Percentiles rank a stretch among this genome's conserved stretches.
Evolutionary conservation across 2,888 invertebrate species (phyloP).

Genomic region (Eilema caniola): DNA sequence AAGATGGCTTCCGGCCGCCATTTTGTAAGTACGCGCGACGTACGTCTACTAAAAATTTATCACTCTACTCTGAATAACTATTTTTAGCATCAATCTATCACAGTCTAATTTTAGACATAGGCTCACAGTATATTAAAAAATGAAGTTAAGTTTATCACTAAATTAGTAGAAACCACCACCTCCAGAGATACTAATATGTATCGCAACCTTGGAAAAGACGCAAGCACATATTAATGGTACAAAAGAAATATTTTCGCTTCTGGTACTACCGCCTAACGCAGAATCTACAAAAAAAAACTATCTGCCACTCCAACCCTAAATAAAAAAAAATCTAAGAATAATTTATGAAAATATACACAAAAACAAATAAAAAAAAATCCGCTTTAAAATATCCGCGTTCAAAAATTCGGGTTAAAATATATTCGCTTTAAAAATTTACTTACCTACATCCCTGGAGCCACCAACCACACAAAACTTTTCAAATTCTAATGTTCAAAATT

Average conservation of each 20-base stretch:
- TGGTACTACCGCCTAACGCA: not conserved
- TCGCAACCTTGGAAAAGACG: not conserved
- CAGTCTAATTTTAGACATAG: not conserved
- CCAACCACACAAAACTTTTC: not conserved
- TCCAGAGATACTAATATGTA: not conserved
- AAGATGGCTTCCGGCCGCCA: not conserved
- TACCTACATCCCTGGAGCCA: slow-evolving; percentile 1
- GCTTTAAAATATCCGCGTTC: not conserved
- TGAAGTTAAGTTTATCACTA: not conserved
- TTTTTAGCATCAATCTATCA: not conserved
- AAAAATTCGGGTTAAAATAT: too few species aligned
- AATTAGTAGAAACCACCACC: not conserved
- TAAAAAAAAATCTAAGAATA: not conserved
- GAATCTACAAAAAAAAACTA: not conserved
- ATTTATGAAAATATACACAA: not conserved
- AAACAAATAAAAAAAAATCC: not conserved
- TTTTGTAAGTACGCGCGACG: not conserved
- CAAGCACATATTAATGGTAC: not conserved
- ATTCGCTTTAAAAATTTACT: not conserved
- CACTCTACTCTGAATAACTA: not conserved
- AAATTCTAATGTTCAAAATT: not conserved
- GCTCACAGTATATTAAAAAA: not conserved
- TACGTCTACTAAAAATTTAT: not conserved
- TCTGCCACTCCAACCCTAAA: not conserved
- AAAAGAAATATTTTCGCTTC: not conserved